Base-by-base conservation (phyloP, 2,888 invertebrate species). In the Agrypnus murinus region DNA sequence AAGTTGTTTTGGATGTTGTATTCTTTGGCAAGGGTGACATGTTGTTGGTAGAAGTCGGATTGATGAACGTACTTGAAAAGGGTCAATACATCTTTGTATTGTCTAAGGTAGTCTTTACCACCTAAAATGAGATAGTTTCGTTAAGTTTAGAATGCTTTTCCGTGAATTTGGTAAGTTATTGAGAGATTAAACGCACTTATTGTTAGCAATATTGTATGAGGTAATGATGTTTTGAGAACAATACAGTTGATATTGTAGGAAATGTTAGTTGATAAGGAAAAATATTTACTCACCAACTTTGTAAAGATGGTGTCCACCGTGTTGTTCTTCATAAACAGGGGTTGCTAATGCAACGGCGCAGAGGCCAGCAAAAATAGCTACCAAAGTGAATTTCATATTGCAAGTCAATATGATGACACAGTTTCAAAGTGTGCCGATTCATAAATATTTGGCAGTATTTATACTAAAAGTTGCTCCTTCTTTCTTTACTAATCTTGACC, bases 61-160 rank as follows among this genome's bases (percentile, higher is more conserved):
- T 93, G 92, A 74, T 90, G 88, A 75, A 91, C 88, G 81, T 90
- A 88, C 78, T 89, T 89, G 81, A 91, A 82, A 71, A 91, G 86
- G 77, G 87, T 86, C 79, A 91, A 81, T 72, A 91, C 85, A 79
- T 89, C 87, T 67, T 88, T 83, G 25, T 65, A 45, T 10, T 19
- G 25, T 19, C 19, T 58, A 12, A 46, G 55, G 17, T 32, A 64
- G 5, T 46, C 63, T 25, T 60, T 48, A 53, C 38, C 67, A 53
- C 15, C 67, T 65, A 14, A 12, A n/a, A n/a, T n/a, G n/a, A n/a
- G n/a, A n/a, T n/a, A n/a, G n/a, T n/a, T n/a, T n/a, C n/a, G n/a
- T n/a, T n/a, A n/a, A n/a, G n/a, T n/a, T n/a, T n/a, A n/a, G n/a
- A n/a, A n/a, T n/a, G n/a, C n/a, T n/a, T n/a, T n/a, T n/a, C n/a